These are phyloP conservation scores for Solen grandis DNA, from an alignment of 1,140 invertebrate genomes.

Conservation along the genomic window DNA sequence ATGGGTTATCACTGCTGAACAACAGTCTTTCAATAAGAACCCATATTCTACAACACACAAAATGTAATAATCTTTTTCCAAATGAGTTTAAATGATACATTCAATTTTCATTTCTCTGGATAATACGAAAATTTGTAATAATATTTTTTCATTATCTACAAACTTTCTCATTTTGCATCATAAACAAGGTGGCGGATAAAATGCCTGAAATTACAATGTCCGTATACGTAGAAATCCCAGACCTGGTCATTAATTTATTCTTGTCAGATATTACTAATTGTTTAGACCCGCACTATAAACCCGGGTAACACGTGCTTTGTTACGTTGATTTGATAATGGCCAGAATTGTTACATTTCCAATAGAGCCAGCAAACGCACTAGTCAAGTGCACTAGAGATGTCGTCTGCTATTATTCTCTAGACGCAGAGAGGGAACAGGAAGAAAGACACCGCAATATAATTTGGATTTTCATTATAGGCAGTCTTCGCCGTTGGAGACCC, in stretches of 20 bases:
- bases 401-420: not conserved
- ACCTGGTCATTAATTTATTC: not conserved
- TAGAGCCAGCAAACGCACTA: not conserved
- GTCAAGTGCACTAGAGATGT: not conserved
- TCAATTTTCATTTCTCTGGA: not conserved
- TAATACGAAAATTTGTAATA: not conserved
- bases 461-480: not conserved
- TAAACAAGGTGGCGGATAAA: too few relatives aligned
- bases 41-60: too few relatives aligned
- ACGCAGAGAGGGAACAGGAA: not conserved
- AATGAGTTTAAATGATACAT: not conserved
- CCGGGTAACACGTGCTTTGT: not conserved
- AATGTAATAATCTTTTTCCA: too few relatives aligned
- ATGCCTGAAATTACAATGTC: not conserved
- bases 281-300: not conserved
- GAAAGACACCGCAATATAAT: not conserved
- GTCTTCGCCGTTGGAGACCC: not conserved
- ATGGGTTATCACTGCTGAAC: too few relatives aligned
- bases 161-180: too few relatives aligned
- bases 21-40: too few relatives aligned
- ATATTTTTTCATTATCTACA: not conserved
- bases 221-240: not conserved
- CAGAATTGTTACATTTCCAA: not conserved
- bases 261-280: not conserved
- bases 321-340: not conserved